Evolutionary conservation across 2,113 vertebrate species (phyloP), one percentile per base, ranked within the genome.

Genomic region (Mus spicilegus): DNA sequence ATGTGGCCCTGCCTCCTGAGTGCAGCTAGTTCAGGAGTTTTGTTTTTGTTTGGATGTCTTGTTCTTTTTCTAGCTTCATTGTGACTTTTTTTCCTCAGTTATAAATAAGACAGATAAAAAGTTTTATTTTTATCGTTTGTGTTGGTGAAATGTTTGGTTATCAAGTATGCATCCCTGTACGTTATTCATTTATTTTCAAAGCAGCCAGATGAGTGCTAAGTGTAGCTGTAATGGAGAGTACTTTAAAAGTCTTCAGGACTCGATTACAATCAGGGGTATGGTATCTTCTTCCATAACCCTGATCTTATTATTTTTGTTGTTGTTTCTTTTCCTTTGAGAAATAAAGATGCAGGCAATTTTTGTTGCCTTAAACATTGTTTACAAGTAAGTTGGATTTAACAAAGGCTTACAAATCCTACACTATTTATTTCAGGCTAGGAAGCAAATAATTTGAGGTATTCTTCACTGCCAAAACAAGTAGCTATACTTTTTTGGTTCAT

Each of bases 61-160:
- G 14, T 81, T 75, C 77, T 95, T 85, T 24, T 58, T 12, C 20
- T 93, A 90, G 54, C 26, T 87, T 67, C 42, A 17, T 63, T 87
- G 58, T 72, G 86, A 51, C 3, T 16, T 11, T 24, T 20, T 89
- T 89, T 91, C 56, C 56, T 72, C 88, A n/a, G 87, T 12, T 76
- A 11, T 93, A 95, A 93, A 94, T 91, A 93, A 54, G 81, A 9
- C 58, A 89, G 78, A 70, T 65, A 20, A 91, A 92, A 93, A 93
- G 76, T 28, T 80, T 46, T 24, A 61, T 16, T 9, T 36, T 88
- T 92, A 36, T 69, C 49, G 6, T 14, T 73, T 80, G 4, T 80
- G 12, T 49, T 96, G 70, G 16, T 80, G 7, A 90, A 75, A 92
- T 92, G 69, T 12, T 51, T 58, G n/a, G 56, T 28, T 46, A 81